Evolutionary conservation across 1,140 invertebrate species (phyloP).

Genomic region (Agrypnia vestita): DNA sequence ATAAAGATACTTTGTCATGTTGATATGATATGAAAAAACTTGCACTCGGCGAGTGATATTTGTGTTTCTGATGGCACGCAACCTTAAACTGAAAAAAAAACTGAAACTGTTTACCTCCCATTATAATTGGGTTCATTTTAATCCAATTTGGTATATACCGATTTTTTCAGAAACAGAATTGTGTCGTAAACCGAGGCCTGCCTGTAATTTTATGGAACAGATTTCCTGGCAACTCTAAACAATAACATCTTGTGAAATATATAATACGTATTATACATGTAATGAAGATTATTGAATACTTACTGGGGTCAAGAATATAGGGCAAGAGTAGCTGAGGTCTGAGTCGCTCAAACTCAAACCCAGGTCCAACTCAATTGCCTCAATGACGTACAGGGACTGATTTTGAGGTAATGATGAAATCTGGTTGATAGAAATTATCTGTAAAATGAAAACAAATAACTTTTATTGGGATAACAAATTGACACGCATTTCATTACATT

Average conservation of each 20-base stretch:
- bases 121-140: conserved; percentile 20
- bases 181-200: too few relatives aligned
- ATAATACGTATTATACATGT: not conserved
- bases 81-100: too few relatives aligned
- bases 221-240: conserved; percentile 54
- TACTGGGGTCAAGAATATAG: conserved; percentile 73
- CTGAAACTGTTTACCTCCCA: too few relatives aligned
- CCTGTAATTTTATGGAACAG: too few relatives aligned
- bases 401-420: conserved; percentile 37
- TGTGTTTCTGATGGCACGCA: too few relatives aligned
- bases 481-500: too few relatives aligned
- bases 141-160: conserved; percentile 13
- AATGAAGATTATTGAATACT: conserved; percentile 26
- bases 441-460: not conserved
- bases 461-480: not conserved
- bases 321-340: conserved; percentile 76
- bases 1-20: too few relatives aligned
- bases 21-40: too few relatives aligned
- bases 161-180: conserved; percentile 8
- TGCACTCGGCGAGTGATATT: too few relatives aligned
- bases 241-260: not conserved
- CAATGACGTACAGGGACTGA: conserved; percentile 79
- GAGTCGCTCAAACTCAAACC: conserved; percentile 75
- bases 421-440: not conserved
- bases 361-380: conserved; percentile 83